phyloP scores from a whole-genome alignment of 2,888 invertebrate species.

The Brachyptera putata region DNA sequence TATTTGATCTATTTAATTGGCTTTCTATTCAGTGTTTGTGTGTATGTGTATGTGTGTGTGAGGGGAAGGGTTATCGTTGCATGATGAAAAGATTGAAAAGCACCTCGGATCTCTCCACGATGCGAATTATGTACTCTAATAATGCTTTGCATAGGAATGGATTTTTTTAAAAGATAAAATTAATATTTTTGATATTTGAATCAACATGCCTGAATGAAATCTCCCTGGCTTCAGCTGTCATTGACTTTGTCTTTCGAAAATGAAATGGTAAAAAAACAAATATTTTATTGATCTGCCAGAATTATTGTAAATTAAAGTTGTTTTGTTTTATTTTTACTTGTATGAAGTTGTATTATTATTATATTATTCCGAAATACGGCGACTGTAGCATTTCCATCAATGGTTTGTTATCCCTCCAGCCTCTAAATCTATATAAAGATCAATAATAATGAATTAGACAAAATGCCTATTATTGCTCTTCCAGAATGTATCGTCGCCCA shows the following conservation, averaged over 20 bases:
- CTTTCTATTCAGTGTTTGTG: too few species aligned
- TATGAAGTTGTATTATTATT: conserved; percentile 24
- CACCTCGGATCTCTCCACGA: too few species aligned
- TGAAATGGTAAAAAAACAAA: too few species aligned
- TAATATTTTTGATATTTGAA: neutral
- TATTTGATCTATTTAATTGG: too few species aligned
- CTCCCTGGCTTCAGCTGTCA: conserved; percentile 12
- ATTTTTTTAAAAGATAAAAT: too few species aligned
- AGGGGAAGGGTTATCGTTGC: too few species aligned
- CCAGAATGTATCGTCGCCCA: neutral
- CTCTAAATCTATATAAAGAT: neutral
- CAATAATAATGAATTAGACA: conserved; percentile 4
- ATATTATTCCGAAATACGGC: conserved; percentile 19
- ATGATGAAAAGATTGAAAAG: too few species aligned
- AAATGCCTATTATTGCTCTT: conserved; percentile 17
- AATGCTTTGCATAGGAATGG: too few species aligned
- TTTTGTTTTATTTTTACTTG: conserved; percentile 20
- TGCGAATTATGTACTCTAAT: too few species aligned
- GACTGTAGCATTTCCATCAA: conserved; percentile 34
- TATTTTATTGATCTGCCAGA: conserved; percentile 28
- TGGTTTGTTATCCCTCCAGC: conserved; percentile 8
- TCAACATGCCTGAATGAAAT: neutral
- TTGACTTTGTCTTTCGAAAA: conserved; percentile 10
- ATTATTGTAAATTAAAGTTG: conserved; percentile 6
- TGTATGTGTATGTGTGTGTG: too few species aligned